Evolutionary conservation across 2,888 invertebrate species (phyloP), one percentile per base, ranked within the genome.

Genomic region (Torymus auratus): DNA sequence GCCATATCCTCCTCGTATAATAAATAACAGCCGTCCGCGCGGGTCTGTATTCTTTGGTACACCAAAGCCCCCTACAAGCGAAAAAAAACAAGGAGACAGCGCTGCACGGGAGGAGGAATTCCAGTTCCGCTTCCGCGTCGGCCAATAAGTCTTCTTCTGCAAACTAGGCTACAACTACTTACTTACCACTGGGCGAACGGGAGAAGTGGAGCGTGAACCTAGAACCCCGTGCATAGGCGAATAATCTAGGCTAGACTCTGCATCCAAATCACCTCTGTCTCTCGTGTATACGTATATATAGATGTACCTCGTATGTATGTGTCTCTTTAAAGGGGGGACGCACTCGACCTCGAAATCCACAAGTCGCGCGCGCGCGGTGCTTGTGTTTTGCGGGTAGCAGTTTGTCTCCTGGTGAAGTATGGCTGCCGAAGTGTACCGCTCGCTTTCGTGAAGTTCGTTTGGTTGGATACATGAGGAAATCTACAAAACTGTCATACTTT

Each of bases 241-340:
- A 41, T 41, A 41, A 82, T 74, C 77, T 82, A 82, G 82, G 82
- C 71, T 82, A 80, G 80, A 76, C 50, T 77, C 56, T 20, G 82
- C 82, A 82, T 82, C 76, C 58, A 82, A 82, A 82, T 82, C 68
- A 72, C 72, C 14, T 41, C 7, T 41, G 64, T n/a, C 17, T 14
- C 53, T 17, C 58, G 41, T 41, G 41, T 41, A 1, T 41, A 20
- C 41, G 2, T 20, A 2, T 20, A 20, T 20, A 20, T 20, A 20
- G 1, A 20, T 20, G 1, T 20, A 20, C 20, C 20, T 20, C 20
- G 20, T 7, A 41, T 41, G 7, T 41, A 41, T 41, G 41, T 41
- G 41, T 41, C 41, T 41, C 41, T 41, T 41, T 41, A 41, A 41
- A 7, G 41, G 41, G 41, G 41, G 41, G 23, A 71, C 76, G 71